Evolutionary conservation across 1,140 invertebrate genomes (phyloP), one percentile per base, ranked within the genome.

Genomic region (Rhagoletis zephyria): DNA sequence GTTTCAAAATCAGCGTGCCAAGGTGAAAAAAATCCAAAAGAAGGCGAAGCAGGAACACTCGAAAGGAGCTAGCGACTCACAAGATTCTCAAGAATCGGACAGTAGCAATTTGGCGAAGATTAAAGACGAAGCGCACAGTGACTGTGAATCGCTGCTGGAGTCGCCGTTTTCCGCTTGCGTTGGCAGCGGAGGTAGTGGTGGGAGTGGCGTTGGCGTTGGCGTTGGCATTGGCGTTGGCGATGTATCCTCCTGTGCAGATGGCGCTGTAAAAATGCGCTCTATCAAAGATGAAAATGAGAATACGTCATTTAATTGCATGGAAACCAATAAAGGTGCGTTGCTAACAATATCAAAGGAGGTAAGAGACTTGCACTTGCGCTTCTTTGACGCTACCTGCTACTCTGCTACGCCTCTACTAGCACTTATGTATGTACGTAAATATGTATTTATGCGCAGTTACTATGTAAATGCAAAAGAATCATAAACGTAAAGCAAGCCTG

Each of bases 1-100:
- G 96, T 97, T 97, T 92, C 96, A 97, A 93, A 97, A 97, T 92
- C 96, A 97, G 90, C 91, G 96, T 65, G 96, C 96, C 14, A 97
- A 97, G 93, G 95, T 96, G 92, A 95, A 95, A 90, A 95, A 95
- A 88, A 95, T 95, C 86, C 95, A 95, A 90, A 94, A 94, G 90
- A 94, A 94, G 89, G 94, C 93, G 19, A 92, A 93, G 85, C 93
- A 94, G 88, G 94, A 94, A 60, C 91, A 92, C 48, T 93, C 93
- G 87, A 94, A 93, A 60, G 91, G 91, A 48, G 93, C 90, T 12
- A 93, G 93, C 70, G 94, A 94, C 74, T 87, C 91, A 6, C 93
- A 94, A 85, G 93, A 92, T 63, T 93, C 91, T 63, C 93, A 94
- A 51, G 94, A 94, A 88, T 94, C 93, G 56, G 90, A 92, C 87